Evolutionary conservation across 1,140 invertebrate species (phyloP), one percentile per base, ranked within the genome.

Genomic region (Rhagoletis zephyria): DNA sequence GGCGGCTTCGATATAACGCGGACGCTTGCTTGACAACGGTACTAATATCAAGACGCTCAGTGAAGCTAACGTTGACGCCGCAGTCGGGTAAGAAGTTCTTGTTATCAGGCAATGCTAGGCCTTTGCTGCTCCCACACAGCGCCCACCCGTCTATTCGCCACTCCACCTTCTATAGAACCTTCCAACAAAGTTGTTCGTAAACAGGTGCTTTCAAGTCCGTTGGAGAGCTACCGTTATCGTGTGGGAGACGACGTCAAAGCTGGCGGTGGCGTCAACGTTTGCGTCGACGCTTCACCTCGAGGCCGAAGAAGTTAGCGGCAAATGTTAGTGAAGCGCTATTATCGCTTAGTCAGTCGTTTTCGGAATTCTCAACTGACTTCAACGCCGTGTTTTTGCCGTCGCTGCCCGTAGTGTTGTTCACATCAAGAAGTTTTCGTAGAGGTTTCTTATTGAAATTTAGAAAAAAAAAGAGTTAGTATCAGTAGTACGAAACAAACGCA

Each of bases 321-420:
- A 51, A 81, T 30, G 64, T 67, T 67, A 81, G 48, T 81, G 14
- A 81, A 56, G 19, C 3, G 12, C 9, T 81, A 56, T 59, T 81
- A 56, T 19, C 74, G 74, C 74, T 81, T 56, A 56, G 45, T 56
- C 74, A 81, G 74, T 81, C 74, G 48, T 51, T 81, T 81, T 3
- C 48, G 74, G 74, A 81, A 81, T 81, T 81, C 56, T 56, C 74
- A 81, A 51, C 74, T 48, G n/a, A 51, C 51, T 10, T 56, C n/a
- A 56, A 81, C 74, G 74, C 1, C 4, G 3, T 81, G 51, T 30
- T 81, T 56, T 30, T 30, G 30, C 30, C 45, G 45, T n/a, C 16
- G 74, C 74, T 16, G 4, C 14, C 19, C 56, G 51, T 74, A 48
- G 45, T 7, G 51, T 45, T 48, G 5, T 14, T 5, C 4, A 48